phyloP scores from a whole-genome alignment of 1,140 invertebrate genomes.

The Ericerus pela region DNA sequence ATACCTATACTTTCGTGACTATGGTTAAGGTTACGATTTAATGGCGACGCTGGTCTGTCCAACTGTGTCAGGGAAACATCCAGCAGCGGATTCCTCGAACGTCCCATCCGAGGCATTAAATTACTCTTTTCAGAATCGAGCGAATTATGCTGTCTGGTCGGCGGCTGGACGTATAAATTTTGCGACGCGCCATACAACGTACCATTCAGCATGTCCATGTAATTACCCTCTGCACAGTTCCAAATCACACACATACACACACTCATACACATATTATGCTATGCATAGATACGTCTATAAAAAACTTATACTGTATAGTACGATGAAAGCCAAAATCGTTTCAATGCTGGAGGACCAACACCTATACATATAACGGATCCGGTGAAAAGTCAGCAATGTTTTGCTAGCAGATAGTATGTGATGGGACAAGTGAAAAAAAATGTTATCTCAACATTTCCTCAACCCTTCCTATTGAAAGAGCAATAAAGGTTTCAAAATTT shows the following conservation, averaged over 20 bases:
- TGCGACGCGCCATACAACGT: constrained; percentile 61
- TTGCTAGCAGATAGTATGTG: too few relatives aligned
- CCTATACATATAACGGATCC: too few relatives aligned
- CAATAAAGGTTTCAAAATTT: too few relatives aligned
- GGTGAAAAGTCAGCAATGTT: too few relatives aligned
- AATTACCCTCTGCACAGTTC: constrained; percentile 25
- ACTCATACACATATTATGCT: not conserved
- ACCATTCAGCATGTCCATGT: constrained; percentile 30
- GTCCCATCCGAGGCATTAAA: constrained; percentile 42
- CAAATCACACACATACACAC: constrained; percentile 7
- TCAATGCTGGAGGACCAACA: too few relatives aligned
- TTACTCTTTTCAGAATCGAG: constrained; percentile 50
- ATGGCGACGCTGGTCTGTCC: constrained; percentile 34
- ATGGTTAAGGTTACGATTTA: constrained; percentile 16
- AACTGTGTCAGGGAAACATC: constrained; percentile 45
- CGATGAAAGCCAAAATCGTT: too few relatives aligned
- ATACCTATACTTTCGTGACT: constrained; percentile 17
- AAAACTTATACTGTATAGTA: too few relatives aligned
- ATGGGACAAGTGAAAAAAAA: too few relatives aligned
- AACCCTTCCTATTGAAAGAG: too few relatives aligned
- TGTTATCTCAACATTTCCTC: too few relatives aligned
- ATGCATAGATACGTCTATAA: not conserved
- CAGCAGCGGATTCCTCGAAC: constrained; percentile 52
- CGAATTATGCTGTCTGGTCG: constrained; percentile 40
- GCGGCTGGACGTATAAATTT: constrained; percentile 80